Base-by-base conservation (phyloP, 2,888 invertebrate genomes). In the Leptinotarsa haldemani region DNA sequence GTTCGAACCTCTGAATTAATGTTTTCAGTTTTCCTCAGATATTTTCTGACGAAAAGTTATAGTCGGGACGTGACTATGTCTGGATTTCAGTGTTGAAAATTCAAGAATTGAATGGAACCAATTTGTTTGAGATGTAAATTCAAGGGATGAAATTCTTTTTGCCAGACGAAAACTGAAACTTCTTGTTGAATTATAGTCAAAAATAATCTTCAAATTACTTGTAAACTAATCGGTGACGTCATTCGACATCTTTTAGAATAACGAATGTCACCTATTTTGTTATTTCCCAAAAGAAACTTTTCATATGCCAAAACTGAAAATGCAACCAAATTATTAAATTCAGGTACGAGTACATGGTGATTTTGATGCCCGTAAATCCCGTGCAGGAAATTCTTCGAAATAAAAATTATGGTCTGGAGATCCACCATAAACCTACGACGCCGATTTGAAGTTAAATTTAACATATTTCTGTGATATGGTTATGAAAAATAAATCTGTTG, bases 301-400 rank as follows among this genome's bases (percentile, higher is more conserved):
- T 7, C 5, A 30, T 7, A 30, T 30, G 30, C 30, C 30, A 30
- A 30, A 30, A 30, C 30, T 30, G 1, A 30, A 1, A 30, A 30
- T 9, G 30, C 7, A 7, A 30, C 30, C 4, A 13, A 9, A 46
- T 30, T n/a, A 16, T 52, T 65, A 16, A 4, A 63, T 73, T 61
- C 25, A 75, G 76, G 73, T 93, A 95, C 30, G 30, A 30, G 7
- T 5, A 30, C 85, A 94, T 96, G 92, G 96, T 96, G 65, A 89
- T 94, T 71, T 88, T 95, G 74, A 94, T 96, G 93, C 93, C 94
- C 66, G 90, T 91, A 47, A 22, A 93, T 93, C 12, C 88, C 96
- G 58, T 93, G 94, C 76, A 92, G 90, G 84, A 84, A 90, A 76
- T 93, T 95, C 82, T 91, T 92, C 46, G 96, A 96, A 86, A 90